Conservation (phyloP, 2,797 vertebrate genomes). For the Apodemus agrarius region DNA sequence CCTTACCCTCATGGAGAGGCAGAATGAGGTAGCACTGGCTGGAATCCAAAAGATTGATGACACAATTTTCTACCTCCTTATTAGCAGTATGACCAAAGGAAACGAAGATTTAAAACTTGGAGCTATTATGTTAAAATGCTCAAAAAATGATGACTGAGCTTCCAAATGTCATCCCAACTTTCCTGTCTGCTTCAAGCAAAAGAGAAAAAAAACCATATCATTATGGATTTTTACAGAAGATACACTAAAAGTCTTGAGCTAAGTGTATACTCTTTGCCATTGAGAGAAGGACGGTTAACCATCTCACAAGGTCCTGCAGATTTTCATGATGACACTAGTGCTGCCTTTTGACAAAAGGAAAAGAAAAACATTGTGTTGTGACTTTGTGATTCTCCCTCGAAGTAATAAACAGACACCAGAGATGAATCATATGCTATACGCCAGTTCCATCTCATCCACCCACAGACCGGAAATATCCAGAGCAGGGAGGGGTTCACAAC, state of each 20-base stretch:
- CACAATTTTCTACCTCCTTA: slow-evolving; percentile 20
- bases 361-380: background rate
- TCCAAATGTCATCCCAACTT: background rate
- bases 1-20: background rate
- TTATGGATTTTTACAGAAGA: slow-evolving; percentile 12
- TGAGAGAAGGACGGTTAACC: background rate
- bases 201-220: background rate
- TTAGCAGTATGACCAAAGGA: background rate
- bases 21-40: background rate
- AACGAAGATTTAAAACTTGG: background rate
- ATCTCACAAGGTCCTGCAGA: background rate
- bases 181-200: background rate
- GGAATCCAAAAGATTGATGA: slow-evolving; percentile 17
- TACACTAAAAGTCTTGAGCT: slow-evolving; percentile 19
- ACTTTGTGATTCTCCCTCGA: background rate
- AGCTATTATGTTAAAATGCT: slow-evolving; percentile 8
- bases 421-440: background rate
- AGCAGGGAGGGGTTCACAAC: background rate
- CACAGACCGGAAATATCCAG: background rate
- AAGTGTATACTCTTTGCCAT: background rate
- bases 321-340: background rate
- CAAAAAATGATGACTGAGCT: background rate
- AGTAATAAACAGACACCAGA: background rate
- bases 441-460: background rate
- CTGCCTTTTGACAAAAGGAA: slow-evolving; percentile 4